Evolutionary conservation across 2,888 invertebrate genomes (phyloP), one percentile per base, ranked within the genome.

Genomic region (Diloba caeruleocephala): DNA sequence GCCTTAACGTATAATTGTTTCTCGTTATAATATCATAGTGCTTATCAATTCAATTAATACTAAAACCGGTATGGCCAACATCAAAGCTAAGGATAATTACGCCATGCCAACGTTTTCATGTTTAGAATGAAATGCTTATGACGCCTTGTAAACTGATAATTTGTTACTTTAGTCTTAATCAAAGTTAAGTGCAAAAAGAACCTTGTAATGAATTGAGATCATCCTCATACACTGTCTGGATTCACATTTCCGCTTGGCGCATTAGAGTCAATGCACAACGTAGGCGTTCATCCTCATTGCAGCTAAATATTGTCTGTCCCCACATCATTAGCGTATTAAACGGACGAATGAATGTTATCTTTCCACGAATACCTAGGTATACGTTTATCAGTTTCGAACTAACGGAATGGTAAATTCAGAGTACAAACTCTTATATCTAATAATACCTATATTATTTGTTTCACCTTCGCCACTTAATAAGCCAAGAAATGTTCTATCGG

Each of bases 251-350:
- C 79, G 79, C 64, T 76, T 75, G 58, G 71, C 72, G 74, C 78
- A 76, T 74, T 78, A 70, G 59, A 68, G 62, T 54, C 67, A 44
- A 51, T 66, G 63, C 65, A 59, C 32, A 34, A 43, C 49, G 74
- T 90, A 71, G 90, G 92, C 82, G 88, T 71, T 67, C 85, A 82
- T 90, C 89, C 89, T 91, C 79, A 85, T 90, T 91, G 78, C 68
- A 66, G 75, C 59, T 82, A 83, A 85, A 79, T 79, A 76, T 59
- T 37, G 31, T 57, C 46, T 57, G 60, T 45, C 54, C 17, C 26
- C 19, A 41, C 48, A 63, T 51, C 51, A 69, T 66, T 71, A 64
- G 31, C 37, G 50, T 54, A 54, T 64, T 62, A 69, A 43, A 53
- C 48, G 39, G 44, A 49, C 45, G 28, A 57, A 44, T 56, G 36